Conservation (phyloP, 1,140 invertebrate species). For the Drosophila orena region DNA sequence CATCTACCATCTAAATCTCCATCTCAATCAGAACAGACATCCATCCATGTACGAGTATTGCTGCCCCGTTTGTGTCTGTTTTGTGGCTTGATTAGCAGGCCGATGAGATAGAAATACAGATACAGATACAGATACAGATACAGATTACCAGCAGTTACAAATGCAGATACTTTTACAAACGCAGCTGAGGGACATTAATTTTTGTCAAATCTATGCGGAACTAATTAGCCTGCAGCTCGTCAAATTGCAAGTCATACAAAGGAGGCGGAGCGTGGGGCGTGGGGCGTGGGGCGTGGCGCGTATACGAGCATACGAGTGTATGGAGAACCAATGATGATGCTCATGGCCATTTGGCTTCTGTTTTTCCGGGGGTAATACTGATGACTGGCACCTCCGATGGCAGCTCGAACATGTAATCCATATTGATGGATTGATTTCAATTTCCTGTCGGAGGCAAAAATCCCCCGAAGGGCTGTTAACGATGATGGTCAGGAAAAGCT, state of each 20-base stretch:
- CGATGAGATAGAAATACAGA: conserved; percentile 2
- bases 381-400: conserved; percentile 69
- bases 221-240: conserved; percentile 79
- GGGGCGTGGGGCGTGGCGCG: conserved; percentile 6
- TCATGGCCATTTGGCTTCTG: conserved; percentile 19
- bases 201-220: conserved; percentile 80
- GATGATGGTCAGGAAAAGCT: conserved; percentile 32
- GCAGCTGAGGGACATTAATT: conserved; percentile 59
- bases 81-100: conserved; percentile 49
- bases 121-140: conserved; percentile 20
- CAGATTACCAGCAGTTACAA: conserved; percentile 15
- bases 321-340: conserved; percentile 7
- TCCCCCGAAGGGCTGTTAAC: conserved; percentile 20
- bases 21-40: conserved; percentile 14
- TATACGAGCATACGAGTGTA: no score
- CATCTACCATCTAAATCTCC: conserved; percentile 1
- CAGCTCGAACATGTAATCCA: conserved; percentile 71
- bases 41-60: conserved; percentile 13
- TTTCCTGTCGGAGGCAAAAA: conserved; percentile 67
- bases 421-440: conserved; percentile 85
- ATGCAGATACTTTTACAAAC: conserved; percentile 10
- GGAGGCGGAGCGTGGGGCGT: conserved; percentile 6
- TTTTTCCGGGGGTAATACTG: conserved; percentile 21
- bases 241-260: conserved; percentile 80
- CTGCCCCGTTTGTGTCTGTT: neutral